Base-by-base conservation (phyloP, 92 coral and sea anemone genomes). In the Palythoa grandiflora region DNA sequence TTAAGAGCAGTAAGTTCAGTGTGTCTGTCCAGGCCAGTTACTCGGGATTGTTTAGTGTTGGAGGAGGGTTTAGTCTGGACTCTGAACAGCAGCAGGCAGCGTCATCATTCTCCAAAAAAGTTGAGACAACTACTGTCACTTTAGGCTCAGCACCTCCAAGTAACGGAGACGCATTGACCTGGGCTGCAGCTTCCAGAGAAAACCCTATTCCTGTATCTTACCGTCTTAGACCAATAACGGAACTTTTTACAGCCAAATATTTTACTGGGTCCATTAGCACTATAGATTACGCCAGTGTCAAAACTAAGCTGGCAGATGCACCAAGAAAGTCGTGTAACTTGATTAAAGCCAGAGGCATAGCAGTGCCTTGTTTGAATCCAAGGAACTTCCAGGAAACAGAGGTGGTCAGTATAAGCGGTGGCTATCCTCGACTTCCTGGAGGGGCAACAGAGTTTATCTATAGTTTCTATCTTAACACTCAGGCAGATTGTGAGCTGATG, bases 21-120 rank as follows among this genome's bases (percentile, higher is more conserved):
- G 88, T 92, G 10, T 78, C 90, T 15, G 94, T 70, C 39, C 94
- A 92, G 88, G 94, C 94, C 3, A 92, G 90, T 71, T 92, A 92
- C 37, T 86, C 94, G 12, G 94, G 92, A 20, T 2, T 92, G 68
- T 51, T 92, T 77, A 92, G 92, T 74, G 38, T 90, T 55, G 88
- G 94, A 35, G 92, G 89, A 2, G 92, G 94, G 16, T 89, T 92
- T 68, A 83, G 91, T n/a, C 53, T 92, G 79, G 88, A 89, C 59
- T 37, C 78, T 9, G 91, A 87, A 19, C 90, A 89, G 78, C 75
- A 83, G 8, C 54, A 92, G 20, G 94, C 94, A 14, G 92, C 94
- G 12, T 92, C 94, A 79, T 77, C 60, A 0, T 92, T 92, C 78
- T 38, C 89, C 20, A 84, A 89, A 12, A 70, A 28, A 16, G 94